phyloP scores from a whole-genome alignment of 2,888 invertebrate species.

The Tipula unca region DNA sequence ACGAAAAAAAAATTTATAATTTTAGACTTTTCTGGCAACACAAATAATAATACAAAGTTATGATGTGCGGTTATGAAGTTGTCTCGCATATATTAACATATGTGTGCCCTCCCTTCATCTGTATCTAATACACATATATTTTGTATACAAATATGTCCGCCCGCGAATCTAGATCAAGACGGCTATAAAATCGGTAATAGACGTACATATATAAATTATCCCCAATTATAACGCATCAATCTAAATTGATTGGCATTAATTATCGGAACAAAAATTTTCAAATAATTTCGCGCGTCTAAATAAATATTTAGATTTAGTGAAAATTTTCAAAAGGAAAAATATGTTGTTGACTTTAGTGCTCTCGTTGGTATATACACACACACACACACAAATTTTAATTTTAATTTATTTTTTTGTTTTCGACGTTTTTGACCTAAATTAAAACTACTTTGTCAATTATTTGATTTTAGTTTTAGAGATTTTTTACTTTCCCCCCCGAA shows the following conservation, averaged over 20 bases:
- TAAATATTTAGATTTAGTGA: neutral
- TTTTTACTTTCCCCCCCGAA: neutral
- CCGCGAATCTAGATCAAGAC: neutral
- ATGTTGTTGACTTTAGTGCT: neutral
- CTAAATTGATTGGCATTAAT: neutral
- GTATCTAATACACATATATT: neutral
- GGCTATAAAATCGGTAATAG: neutral
- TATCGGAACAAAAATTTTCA: neutral
- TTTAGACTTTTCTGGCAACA: neutral
- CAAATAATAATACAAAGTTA: neutral
- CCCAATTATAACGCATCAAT: neutral
- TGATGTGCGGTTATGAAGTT: neutral
- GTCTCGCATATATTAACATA: neutral
- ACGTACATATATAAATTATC: no score
- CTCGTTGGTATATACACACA: neutral
- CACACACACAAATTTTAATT: neutral
- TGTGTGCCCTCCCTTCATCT: neutral
- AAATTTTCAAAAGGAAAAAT: neutral
- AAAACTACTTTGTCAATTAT: neutral
- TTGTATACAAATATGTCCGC: neutral
- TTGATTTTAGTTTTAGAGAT: neutral
- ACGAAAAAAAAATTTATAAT: neutral
- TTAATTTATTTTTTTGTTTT: neutral
- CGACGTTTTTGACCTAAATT: neutral
- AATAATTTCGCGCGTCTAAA: neutral